A percentile compares a stretch with the other conserved stretches of the same genome.
Conservation (phyloP, 2,113 vertebrate species). For the Leuciscus idus region DNA sequence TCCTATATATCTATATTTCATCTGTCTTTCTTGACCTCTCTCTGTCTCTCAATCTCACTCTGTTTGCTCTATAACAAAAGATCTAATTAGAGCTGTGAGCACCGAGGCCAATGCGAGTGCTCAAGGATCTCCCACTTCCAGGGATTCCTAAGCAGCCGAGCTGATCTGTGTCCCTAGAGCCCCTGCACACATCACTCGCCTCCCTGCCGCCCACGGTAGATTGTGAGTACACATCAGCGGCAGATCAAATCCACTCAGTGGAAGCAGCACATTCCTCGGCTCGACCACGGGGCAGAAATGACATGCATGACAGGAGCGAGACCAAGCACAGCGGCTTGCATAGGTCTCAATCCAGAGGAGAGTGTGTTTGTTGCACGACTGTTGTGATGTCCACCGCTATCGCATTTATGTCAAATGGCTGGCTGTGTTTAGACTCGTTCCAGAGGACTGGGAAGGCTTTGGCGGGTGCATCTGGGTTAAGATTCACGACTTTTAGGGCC, state of each 20-base stretch:
- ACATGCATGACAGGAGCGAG: slow-evolving; percentile 2
- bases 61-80: slow-evolving; percentile 57
- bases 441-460: neutral
- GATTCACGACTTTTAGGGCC: slow-evolving; percentile 23
- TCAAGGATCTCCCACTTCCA: slow-evolving; percentile 19
- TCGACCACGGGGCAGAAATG: slow-evolving; percentile 17
- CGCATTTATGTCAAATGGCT: neutral
- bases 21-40: neutral
- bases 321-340: neutral
- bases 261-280: slow-evolving; percentile 25
- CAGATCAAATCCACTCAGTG: slow-evolving; percentile 43
- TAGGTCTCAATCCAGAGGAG: slow-evolving; percentile 10
- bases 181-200: slow-evolving; percentile 24
- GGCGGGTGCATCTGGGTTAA: neutral
- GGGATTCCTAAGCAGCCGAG: slow-evolving; percentile 46
- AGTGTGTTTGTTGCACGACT: neutral
- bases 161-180: slow-evolving; percentile 40
- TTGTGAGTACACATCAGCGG: slow-evolving; percentile 45
- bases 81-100: slow-evolving; percentile 58
- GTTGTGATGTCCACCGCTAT: neutral
- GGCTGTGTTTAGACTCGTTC: neutral
- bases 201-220: slow-evolving; percentile 17
- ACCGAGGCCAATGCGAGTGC: slow-evolving; percentile 41
- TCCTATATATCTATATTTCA: neutral
- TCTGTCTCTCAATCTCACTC: neutral